Evolutionary conservation across 2,797 vertebrate genomes (phyloP).

Genomic region (Pyrocephalus nanus): DNA sequence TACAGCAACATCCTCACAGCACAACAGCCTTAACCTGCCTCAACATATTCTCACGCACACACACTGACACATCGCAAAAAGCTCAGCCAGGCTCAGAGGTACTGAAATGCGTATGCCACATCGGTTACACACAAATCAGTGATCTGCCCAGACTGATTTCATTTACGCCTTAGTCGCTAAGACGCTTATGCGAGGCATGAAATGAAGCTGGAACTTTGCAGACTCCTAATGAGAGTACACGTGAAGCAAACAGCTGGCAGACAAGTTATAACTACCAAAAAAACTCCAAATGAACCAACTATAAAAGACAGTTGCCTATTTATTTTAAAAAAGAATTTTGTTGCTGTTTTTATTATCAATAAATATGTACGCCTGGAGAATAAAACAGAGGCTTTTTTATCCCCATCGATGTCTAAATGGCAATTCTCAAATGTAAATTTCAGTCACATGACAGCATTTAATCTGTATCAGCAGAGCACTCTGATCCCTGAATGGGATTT

Average conservation of each 20-base stretch:
- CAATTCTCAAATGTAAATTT: not conserved
- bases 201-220: not conserved
- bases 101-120: fast-evolving
- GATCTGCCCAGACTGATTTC: not conserved
- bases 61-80: not conserved
- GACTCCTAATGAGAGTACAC: not conserved
- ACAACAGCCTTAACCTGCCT: not conserved
- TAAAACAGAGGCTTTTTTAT: conserved; percentile 2
- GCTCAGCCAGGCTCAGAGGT: not conserved
- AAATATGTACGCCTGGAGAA: not conserved
- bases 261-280: not conserved
- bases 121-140: not conserved
- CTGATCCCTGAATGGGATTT: not conserved
- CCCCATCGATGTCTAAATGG: not conserved
- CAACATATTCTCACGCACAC: not conserved
- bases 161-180: not conserved
- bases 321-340: not conserved
- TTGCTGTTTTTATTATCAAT: not conserved
- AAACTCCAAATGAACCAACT: not conserved
- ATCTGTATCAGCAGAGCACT: not conserved
- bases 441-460: not conserved
- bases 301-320: not conserved
- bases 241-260: not conserved
- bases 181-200: not conserved
- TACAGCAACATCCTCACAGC: not conserved